These are phyloP conservation scores for Oceanodroma leucorhoa DNA, from an alignment of 2,797 vertebrate species.

Conservation along the genomic window DNA sequence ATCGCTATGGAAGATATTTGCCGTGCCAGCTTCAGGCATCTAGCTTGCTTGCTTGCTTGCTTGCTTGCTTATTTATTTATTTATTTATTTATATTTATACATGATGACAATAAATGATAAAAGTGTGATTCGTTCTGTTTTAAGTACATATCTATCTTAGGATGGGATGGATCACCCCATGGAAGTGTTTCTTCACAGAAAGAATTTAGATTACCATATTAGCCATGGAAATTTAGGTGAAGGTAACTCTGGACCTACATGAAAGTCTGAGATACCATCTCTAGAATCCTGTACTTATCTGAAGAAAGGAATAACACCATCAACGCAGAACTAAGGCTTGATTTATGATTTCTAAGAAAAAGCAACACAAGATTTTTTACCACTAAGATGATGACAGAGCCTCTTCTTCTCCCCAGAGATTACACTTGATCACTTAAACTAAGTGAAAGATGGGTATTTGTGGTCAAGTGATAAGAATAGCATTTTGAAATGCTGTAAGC, in stretches of 20 bases:
- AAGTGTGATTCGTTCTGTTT: accelerated
- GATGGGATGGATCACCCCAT: background rate
- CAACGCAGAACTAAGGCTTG: background rate
- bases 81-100: background rate
- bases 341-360: background rate
- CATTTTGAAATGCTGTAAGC: background rate
- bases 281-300: background rate
- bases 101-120: background rate
- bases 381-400: background rate
- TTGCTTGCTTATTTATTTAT: too few relatives aligned
- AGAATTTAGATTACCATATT: background rate
- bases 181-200: background rate
- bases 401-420: background rate
- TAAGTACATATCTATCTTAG: background rate
- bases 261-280: background rate
- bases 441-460: background rate
- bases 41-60: too few relatives aligned
- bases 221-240: background rate
- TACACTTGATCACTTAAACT: background rate
- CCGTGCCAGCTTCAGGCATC: background rate
- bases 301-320: background rate
- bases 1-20: background rate
- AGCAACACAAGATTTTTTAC: background rate
- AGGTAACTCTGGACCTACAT: background rate
- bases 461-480: background rate